Evolutionary conservation across 2,888 invertebrate species (phyloP).

Genomic region (Pristionchus japonicus): DNA sequence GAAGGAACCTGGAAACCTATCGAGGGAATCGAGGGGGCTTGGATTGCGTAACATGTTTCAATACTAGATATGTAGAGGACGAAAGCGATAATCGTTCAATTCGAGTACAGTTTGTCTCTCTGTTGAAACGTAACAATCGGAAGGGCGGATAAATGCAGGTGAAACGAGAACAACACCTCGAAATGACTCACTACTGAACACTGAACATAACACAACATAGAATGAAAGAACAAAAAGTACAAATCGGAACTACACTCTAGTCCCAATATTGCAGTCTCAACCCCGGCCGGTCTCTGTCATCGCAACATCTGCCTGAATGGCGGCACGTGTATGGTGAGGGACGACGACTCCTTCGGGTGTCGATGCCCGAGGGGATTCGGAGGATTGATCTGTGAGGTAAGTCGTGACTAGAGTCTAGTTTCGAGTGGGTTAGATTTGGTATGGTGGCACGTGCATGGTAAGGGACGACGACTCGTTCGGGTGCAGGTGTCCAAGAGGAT

Average conservation of each 20-base stretch:
- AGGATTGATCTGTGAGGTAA: conserved; percentile 47
- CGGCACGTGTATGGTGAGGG: conserved; percentile 61
- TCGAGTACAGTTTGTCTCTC: neutral
- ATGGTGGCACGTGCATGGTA: conserved; percentile 63
- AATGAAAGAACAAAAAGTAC: neutral
- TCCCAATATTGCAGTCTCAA: neutral
- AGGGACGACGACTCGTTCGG: conserved; percentile 57
- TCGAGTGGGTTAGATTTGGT: too few species aligned
- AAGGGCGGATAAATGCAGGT: neutral
- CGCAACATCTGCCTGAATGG: conserved; percentile 66
- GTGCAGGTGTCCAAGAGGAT: conserved; percentile 40
- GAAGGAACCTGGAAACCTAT: too few species aligned
- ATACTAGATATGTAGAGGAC: neutral
- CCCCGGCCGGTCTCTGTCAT: conserved; percentile 53
- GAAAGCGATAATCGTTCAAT: neutral
- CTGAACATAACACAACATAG: neutral
- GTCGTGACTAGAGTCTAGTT: too few species aligned
- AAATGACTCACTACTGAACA: neutral
- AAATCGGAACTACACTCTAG: neutral
- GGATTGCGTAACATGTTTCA: neutral
- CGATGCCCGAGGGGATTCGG: conserved; percentile 39
- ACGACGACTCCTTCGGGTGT: conserved; percentile 56
- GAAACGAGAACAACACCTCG: neutral
- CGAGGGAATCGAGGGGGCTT: neutral
- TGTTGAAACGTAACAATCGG: neutral